These are phyloP conservation scores for Scomber colias DNA, from an alignment of 2,113 vertebrate genomes.

Conservation along the genomic window DNA sequence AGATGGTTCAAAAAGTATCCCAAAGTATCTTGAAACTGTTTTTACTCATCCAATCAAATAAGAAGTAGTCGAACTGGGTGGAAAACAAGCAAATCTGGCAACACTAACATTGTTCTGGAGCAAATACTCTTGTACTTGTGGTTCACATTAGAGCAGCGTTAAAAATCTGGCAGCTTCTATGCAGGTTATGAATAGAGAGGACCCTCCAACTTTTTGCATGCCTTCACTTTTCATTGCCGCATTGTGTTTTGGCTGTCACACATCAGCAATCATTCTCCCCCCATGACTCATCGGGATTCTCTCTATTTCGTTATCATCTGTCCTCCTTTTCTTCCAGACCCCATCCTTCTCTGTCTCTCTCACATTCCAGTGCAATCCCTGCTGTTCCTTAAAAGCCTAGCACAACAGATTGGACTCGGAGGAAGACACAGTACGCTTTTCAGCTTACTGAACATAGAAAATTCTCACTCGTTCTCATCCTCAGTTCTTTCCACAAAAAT, in stretches of 20 bases:
- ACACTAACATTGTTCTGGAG: too few relatives aligned
- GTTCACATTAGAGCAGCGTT: not conserved
- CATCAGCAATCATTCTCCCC: constrained; percentile 32
- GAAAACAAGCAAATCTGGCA: too few relatives aligned
- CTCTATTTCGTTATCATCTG: constrained; percentile 44
- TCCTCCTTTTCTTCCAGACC: constrained; percentile 6
- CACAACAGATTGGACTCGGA: constrained; percentile 24
- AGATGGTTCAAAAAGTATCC: too few relatives aligned
- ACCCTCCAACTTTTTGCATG: not conserved
- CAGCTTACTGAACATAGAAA: constrained; percentile 9
- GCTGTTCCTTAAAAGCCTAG: constrained; percentile 16
- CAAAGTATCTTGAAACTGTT: too few relatives aligned
- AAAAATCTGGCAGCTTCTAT: constrained; percentile 17
- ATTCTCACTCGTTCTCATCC: constrained; percentile 2
- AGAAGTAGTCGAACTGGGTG: too few relatives aligned
- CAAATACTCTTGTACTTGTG: too few relatives aligned
- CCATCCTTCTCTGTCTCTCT: constrained; percentile 20
- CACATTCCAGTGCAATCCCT: constrained; percentile 49
- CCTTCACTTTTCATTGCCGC: constrained; percentile 33
- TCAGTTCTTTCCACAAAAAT: not conserved
- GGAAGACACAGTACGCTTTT: constrained; percentile 8
- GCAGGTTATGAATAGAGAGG: constrained; percentile 2
- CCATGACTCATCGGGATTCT: constrained; percentile 55
- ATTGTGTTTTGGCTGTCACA: constrained; percentile 42
- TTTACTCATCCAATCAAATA: too few relatives aligned